These are phyloP conservation scores for Melanotaenia pygmaea DNA, from an alignment of 2,797 vertebrate genomes.

Conservation along the genomic window DNA sequence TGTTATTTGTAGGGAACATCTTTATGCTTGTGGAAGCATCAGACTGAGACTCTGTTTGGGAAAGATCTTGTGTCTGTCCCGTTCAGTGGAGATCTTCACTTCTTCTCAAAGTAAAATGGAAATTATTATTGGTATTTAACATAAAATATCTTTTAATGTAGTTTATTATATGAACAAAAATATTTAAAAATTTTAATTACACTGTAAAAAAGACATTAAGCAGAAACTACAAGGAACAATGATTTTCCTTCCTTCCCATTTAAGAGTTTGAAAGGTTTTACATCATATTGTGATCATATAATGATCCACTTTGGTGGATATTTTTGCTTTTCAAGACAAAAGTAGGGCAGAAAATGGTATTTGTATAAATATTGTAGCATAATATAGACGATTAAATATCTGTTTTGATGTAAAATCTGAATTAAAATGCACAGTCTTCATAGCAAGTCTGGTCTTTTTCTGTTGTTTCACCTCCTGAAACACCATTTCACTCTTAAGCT, in stretches of 20 bases:
- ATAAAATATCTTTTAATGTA: no score
- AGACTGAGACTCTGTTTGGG: not conserved
- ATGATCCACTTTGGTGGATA: no score
- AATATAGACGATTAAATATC: not conserved
- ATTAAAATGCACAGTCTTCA: not conserved
- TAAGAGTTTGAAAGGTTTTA: not conserved
- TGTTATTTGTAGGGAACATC: conserved; percentile 20
- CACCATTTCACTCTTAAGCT: conserved; percentile 28
- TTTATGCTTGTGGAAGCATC: not conserved
- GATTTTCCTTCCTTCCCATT: not conserved
- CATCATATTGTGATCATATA: no score
- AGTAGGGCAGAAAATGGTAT: not conserved
- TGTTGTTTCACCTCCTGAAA: conserved; percentile 8
- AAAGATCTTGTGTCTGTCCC: not conserved
- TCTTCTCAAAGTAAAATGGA: not conserved
- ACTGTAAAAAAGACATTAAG: not conserved
- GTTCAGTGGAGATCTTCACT: not conserved
- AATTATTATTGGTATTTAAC: not conserved
- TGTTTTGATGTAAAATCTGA: not conserved
- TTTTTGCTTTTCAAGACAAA: no score
- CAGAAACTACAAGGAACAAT: no score
- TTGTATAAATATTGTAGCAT: not conserved
- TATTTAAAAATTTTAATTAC: no score
- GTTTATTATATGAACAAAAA: no score
- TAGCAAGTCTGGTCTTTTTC: not conserved